Evolutionary conservation across 2,113 vertebrate species (phyloP), one percentile per base, ranked within the genome.

Genomic region (Alexandromys fortis): DNA sequence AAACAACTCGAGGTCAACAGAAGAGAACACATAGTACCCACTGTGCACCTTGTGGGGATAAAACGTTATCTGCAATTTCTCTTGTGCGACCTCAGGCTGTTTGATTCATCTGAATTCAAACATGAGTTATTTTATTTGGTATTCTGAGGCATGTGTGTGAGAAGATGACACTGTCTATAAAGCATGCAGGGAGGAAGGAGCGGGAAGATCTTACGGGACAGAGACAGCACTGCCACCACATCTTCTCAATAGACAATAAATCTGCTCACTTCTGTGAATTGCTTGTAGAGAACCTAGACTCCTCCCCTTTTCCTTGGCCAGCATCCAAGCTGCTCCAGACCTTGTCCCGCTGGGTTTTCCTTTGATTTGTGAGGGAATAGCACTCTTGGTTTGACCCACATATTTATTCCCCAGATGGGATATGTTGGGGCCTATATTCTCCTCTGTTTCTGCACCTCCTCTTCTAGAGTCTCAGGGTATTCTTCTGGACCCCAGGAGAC

Each of bases 301-400:
- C 35, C 72, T 86, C 26, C 17, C 65, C 86, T 95, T 73, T 13
- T 38, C 81, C 49, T n/a, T 94, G 95, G 89, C 91, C 0, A 0
- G 77, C 4, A 3, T 72, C 89, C 92, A 75, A 14, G 26, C 52
- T 82, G 33, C 61, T 95, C n/a, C 82, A 5, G 21, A n/a, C 63
- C 63, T 78, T 79, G 65, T 7, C 70, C 94, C 49, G 28, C 42
- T 2, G 68, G 81, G 86, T 78, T 63, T 92, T 16, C 35, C 72
- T 96, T 90, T 95, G 92, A 95, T 92, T 97, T 93, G 68, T 58
- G 91, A 92, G 58, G 79, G 92, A 92, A 45, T 67, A 17, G 35
- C 0, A 2, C 26, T 92, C 61, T 94, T 82, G 47, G 7, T 85
- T 92, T 96, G 94, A 79, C 61, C 13, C 49, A 63, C 70, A 93